A percentile compares a stretch with the other conserved stretches of the same genome.
Conservation (phyloP, 2,797 vertebrate species). For the Phrynocephalus forsythii region DNA sequence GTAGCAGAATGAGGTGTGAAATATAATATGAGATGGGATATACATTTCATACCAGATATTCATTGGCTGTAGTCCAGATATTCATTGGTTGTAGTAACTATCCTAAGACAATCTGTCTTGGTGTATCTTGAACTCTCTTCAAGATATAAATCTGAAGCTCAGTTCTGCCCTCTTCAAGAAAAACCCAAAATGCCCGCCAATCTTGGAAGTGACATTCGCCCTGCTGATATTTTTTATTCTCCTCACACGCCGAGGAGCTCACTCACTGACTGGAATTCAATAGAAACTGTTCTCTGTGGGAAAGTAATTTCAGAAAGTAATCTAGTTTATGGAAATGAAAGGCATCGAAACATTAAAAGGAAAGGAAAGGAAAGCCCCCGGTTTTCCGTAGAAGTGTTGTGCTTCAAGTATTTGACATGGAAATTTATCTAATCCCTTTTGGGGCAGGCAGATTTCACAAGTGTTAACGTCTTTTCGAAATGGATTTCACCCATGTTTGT, state of each 20-base stretch:
- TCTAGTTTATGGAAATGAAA: slow-evolving; percentile 90
- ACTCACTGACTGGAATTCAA: slow-evolving; percentile 86
- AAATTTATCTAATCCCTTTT: slow-evolving; percentile 87
- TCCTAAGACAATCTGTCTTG: slow-evolving; percentile 65
- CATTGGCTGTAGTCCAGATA: slow-evolving; percentile 53
- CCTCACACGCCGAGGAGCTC: slow-evolving; percentile 83
- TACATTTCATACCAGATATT: too few species aligned
- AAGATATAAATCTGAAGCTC: slow-evolving; percentile 74
- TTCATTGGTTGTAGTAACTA: slow-evolving; percentile 67
- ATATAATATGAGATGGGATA: too few species aligned
- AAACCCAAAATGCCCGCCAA: slow-evolving; percentile 57
- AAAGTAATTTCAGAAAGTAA: slow-evolving; percentile 89
- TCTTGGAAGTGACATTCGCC: slow-evolving; percentile 65
- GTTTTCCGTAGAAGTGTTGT: slow-evolving; percentile 84
- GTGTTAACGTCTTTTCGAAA: slow-evolving; percentile 86
- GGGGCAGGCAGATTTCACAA: slow-evolving; percentile 83
- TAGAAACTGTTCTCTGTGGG: slow-evolving; percentile 86
- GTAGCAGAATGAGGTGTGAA: too few species aligned
- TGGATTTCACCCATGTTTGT: slow-evolving; percentile 88
- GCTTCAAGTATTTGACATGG: slow-evolving; percentile 88
- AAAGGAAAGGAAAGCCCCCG: slow-evolving; percentile 74
- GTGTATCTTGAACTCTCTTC: slow-evolving; percentile 61
- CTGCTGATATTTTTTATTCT: slow-evolving; percentile 79
- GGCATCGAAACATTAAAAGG: slow-evolving; percentile 80
- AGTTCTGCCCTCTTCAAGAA: slow-evolving; percentile 64